Percentiles rank a stretch among this genome's conserved stretches.
phyloP scores from a whole-genome alignment of 1,140 invertebrate genomes.

The Panonychus citri region DNA sequence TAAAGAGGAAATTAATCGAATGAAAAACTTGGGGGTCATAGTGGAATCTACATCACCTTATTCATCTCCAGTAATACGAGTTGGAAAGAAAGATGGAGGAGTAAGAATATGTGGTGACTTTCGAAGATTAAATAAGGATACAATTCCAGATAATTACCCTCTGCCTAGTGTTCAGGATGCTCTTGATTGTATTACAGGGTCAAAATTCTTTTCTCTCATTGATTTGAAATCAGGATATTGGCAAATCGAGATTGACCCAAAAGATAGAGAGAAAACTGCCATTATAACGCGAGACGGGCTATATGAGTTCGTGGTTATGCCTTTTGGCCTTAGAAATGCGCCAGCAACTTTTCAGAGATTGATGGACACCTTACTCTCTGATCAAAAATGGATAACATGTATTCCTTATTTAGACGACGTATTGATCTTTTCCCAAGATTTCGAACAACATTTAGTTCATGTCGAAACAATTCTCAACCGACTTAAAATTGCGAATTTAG shows the following conservation, averaged over 20 bases:
- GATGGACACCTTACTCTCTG: conserved; percentile 20
- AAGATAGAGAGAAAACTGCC: conserved; percentile 23
- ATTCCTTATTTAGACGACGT: conserved; percentile 19
- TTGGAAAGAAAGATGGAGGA: background rate
- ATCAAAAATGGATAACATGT: conserved; percentile 13
- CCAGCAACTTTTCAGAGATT: conserved; percentile 23
- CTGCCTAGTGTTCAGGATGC: background rate
- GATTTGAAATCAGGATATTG: conserved; percentile 27
- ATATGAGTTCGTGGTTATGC: conserved; percentile 22
- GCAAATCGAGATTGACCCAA: conserved; percentile 21
- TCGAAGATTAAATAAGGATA: background rate
- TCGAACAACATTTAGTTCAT: conserved; percentile 11
- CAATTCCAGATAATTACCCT: background rate
- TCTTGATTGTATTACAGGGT: background rate
- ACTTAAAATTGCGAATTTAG: conserved; percentile 6
- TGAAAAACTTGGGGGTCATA: background rate
- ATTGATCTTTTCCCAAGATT: conserved; percentile 10
- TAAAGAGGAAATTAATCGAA: too few relatives aligned
- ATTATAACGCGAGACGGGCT: conserved; percentile 22
- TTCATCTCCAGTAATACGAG: background rate
- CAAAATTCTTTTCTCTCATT: background rate
- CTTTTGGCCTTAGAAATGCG: conserved; percentile 25
- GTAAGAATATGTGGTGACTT: conserved; percentile 8
- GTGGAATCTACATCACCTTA: background rate
- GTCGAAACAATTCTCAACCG: conserved; percentile 6